Conservation (phyloP, 2,113 vertebrate genomes). For the Pungitius pungitius region DNA sequence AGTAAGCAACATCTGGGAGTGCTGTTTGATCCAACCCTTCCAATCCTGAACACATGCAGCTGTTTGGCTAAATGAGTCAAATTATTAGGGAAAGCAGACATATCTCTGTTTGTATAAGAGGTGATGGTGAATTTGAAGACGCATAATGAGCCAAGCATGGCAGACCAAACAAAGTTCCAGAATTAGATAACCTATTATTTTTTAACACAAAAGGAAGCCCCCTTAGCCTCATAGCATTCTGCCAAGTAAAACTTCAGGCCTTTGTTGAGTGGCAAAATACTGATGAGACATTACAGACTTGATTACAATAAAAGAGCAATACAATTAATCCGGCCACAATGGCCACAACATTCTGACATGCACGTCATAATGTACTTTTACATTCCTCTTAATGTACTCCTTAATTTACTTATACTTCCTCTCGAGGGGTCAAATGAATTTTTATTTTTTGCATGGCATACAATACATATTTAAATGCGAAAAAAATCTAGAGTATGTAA, state of each 20-base stretch:
- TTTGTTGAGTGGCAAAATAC: conserved; percentile 26
- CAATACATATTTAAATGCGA: no score
- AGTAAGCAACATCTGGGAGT: conserved; percentile 26
- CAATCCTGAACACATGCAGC: background rate
- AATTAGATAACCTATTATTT: conserved; percentile 5
- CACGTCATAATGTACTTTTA: background rate
- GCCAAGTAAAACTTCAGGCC: background rate
- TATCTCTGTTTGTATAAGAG: conserved; percentile 8
- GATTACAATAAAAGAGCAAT: background rate
- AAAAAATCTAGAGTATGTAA: no score
- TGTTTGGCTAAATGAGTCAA: background rate
- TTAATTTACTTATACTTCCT: no score
- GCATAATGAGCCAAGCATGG: background rate
- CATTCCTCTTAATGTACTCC: no score
- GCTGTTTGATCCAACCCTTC: conserved; percentile 20
- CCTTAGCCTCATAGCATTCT: conserved; percentile 26
- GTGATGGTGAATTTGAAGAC: background rate
- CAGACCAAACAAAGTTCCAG: background rate
- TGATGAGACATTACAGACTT: background rate
- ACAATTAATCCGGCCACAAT: background rate
- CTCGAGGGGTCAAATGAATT: no score
- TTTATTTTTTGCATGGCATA: no score
- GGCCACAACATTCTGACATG: background rate
- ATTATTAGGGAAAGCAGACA: background rate
- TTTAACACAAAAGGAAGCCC: conserved; percentile 15